Percentiles rank a stretch among this genome's conserved stretches.
These are phyloP conservation scores for Temnothorax unifasciatus DNA, from an alignment of 2,888 invertebrate genomes.

Conservation along the genomic window DNA sequence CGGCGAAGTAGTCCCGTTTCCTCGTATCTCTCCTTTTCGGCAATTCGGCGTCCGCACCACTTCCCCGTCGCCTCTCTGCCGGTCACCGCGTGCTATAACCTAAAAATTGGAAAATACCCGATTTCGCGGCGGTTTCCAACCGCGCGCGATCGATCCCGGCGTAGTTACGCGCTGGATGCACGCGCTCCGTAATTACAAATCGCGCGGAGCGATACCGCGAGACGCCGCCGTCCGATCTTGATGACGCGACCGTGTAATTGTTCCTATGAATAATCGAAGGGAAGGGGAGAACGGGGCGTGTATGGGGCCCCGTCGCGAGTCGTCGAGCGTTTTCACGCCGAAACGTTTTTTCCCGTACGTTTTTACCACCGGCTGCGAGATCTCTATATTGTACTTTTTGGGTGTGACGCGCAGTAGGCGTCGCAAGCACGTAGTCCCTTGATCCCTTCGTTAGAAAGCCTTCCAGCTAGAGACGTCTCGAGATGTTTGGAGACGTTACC, in stretches of 20 bases:
- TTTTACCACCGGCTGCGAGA: neutral
- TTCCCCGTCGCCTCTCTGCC: neutral
- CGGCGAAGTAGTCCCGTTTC: conserved; percentile 17
- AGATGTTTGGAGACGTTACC: neutral
- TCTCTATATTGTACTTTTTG: conserved; percentile 12
- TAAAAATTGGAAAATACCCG: conserved; percentile 38
- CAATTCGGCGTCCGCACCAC: neutral
- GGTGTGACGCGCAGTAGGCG: neutral
- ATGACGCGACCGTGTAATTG: conserved; percentile 31
- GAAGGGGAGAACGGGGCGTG: neutral
- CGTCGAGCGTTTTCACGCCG: neutral
- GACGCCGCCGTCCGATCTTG: conserved; percentile 19
- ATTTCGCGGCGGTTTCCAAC: conserved; percentile 2
- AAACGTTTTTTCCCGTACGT: neutral
- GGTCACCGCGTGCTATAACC: conserved; percentile 23
- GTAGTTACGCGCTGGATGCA: neutral
- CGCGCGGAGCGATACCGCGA: neutral
- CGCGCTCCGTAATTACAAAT: conserved; percentile 33
- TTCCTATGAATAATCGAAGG: conserved; percentile 48
- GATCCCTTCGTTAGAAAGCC: too few species aligned
- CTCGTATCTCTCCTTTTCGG: neutral
- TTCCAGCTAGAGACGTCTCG: neutral
- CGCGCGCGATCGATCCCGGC: neutral
- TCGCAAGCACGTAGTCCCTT: neutral
- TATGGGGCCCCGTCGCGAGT: neutral